phyloP scores from a whole-genome alignment of 23 tunicate genomes.

The Ciona savignyi region DNA sequence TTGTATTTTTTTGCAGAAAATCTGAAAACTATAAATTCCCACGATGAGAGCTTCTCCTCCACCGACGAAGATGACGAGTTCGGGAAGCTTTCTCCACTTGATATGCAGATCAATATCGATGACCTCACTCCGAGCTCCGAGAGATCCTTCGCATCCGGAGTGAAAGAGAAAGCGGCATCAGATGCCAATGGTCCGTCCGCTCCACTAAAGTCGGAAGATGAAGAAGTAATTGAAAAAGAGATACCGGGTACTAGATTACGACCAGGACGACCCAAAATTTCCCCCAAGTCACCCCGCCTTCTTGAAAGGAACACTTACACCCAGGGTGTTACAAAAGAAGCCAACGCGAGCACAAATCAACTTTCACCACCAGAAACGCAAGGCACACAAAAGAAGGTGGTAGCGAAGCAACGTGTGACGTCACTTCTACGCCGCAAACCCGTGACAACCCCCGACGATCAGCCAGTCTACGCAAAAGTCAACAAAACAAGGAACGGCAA shows the following conservation, averaged over 20 bases:
- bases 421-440: slow-evolving; percentile 2
- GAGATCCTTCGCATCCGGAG: not conserved
- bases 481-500: slow-evolving; percentile 8
- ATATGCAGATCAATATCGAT: slow-evolving; percentile 35
- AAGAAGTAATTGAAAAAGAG: not conserved
- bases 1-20: not conserved
- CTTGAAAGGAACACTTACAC: too few species aligned
- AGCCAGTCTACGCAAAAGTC: slow-evolving; percentile 14
- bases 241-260: not conserved
- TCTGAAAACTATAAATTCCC: not conserved
- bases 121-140: slow-evolving; percentile 11
- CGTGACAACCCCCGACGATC: not conserved
- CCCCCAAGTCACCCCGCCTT: not conserved
- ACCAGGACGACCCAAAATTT: slow-evolving; percentile 8
- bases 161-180: not conserved
- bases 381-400: not conserved
- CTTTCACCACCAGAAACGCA: not conserved
- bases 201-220: not conserved
- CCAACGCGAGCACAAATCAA: not conserved
- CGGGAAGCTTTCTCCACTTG: slow-evolving; percentile 57
- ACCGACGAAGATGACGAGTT: slow-evolving; percentile 39
- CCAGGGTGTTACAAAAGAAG: too few species aligned
- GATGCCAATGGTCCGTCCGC: not conserved
- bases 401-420: slow-evolving; percentile 1
- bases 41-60: slow-evolving; percentile 12